Evolutionary conservation across 2,888 invertebrate species (phyloP), one percentile per base, ranked within the genome.

Genomic region (Brachyopa scutellaris): DNA sequence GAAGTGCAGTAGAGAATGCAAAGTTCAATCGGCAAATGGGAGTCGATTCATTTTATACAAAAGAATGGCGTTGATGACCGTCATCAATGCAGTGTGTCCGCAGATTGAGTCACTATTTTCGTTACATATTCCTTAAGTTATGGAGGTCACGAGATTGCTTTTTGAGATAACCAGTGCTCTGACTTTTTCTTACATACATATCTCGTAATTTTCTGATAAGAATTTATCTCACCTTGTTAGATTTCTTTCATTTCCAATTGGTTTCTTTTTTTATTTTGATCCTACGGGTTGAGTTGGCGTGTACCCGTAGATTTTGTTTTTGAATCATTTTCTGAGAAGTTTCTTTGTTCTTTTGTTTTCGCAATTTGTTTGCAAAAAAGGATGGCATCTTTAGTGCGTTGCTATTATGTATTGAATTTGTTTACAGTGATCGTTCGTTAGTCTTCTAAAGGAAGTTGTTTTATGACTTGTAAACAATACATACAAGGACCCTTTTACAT

Each of bases 321-420:
- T 11, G 21, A 31, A 53, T 17, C n/a, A 36, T 49, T 49, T 21
- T 59, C 59, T 53, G 40, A 21, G 47, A 21, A 47, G 59, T 49
- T 26, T n/a, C 70, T 51, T 59, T 51, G 61, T 61, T 61, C 51
- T 42, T 70, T 61, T 70, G 70, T 70, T 70, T 53, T 33, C 33
- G 42, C 26, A 13, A 31, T 40, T 29, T 42, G 53, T 1, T 51
- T 38, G 53, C 31, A 66, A 66, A 19, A 40, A 40, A 51, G 49
- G 64, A 29, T 19, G 49, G 23, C 33, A 19, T 17, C 9, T 29
- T 9, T 31, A 4, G 2, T 53, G 53, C 66, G 53, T 66, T 53
- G 45, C n/a, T n/a, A n/a, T n/a, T n/a, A n/a, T n/a, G n/a, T n/a
- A n/a, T n/a, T n/a, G n/a, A n/a, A n/a, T 40, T 42, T 11, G 11